A percentile compares a stretch with the other conserved stretches of the same genome.
Evolutionary conservation across 23 tunicate genomes (phyloP).

Genomic region (Phallusia fumigata): DNA sequence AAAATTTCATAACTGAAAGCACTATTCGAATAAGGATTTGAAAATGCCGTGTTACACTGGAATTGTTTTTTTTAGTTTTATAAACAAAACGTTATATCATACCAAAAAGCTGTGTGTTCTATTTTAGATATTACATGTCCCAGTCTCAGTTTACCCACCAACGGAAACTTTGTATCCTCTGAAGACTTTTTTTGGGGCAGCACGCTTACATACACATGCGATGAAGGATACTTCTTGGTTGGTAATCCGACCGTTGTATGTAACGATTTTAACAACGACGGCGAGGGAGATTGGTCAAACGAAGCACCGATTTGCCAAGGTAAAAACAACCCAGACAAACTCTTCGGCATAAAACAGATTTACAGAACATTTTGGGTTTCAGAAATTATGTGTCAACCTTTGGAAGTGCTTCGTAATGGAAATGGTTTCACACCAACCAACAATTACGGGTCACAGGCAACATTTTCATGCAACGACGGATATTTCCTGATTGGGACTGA

Average conservation of each 20-base stretch:
- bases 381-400: constrained; percentile 23
- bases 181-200: neutral
- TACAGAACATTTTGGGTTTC: neutral
- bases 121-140: neutral
- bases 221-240: constrained; percentile 41
- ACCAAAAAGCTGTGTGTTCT: neutral
- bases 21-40: too few species aligned
- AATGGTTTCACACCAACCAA: neutral
- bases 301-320: constrained; percentile 44
- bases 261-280: constrained; percentile 49
- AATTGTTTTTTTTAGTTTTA: too few species aligned
- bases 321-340: neutral
- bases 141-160: neutral
- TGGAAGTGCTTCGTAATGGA: neutral
- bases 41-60: too few species aligned
- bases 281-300: constrained; percentile 57
- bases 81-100: too few species aligned
- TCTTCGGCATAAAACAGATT: too few species aligned
- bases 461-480: constrained; percentile 40
- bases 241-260: constrained; percentile 29
- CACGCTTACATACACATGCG: constrained; percentile 19
- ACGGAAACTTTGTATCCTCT: neutral
- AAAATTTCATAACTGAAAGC: too few species aligned
- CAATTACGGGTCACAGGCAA: neutral
- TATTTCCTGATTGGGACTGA: constrained; percentile 33